phyloP scores from a whole-genome alignment of 1,140 invertebrate genomes.

The Drosophila arawakana region DNA sequence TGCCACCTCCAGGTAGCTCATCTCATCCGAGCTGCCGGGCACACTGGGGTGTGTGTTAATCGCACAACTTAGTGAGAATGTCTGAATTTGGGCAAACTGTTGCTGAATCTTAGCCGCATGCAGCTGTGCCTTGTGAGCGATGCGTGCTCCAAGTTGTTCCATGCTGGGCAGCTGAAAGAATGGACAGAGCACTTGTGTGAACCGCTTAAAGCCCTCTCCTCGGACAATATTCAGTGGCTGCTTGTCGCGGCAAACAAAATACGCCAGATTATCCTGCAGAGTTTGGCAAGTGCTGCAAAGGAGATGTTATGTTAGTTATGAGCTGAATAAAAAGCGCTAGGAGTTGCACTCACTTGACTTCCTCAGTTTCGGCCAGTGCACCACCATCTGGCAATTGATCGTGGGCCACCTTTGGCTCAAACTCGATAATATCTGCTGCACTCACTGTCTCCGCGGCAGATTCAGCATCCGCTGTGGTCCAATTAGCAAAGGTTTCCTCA shows the following conservation, averaged over 20 bases:
- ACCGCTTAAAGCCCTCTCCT: constrained; percentile 44
- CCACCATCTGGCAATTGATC: constrained; percentile 18
- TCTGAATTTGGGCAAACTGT: constrained; percentile 14
- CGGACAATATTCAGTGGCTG: constrained; percentile 28
- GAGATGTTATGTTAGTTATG: neutral
- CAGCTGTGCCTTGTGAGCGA: constrained; percentile 23
- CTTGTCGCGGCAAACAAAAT: constrained; percentile 53
- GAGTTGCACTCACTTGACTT: neutral
- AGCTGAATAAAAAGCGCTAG: neutral
- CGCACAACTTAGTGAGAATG: constrained; percentile 40
- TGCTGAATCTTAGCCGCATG: constrained; percentile 21
- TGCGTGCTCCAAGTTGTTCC: constrained; percentile 17
- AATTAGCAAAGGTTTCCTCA: constrained; percentile 42
- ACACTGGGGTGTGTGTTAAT: constrained; percentile 1
- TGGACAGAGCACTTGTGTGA: constrained; percentile 33
- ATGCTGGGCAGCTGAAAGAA: constrained; percentile 18
- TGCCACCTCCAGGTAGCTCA: constrained; percentile 39
- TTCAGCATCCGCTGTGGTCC: constrained; percentile 27
- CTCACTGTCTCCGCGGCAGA: constrained; percentile 36
- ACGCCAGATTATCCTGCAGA: constrained; percentile 33
- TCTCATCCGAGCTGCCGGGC: neutral
- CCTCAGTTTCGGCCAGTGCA: constrained; percentile 7
- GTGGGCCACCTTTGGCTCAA: constrained; percentile 44
- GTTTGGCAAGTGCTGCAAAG: constrained; percentile 21
- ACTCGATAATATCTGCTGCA: constrained; percentile 54